Evolutionary conservation across 92 coral and sea anemone genomes (phyloP), one percentile per base, ranked within the genome.

Genomic region (Epizoanthus illoricatus): DNA sequence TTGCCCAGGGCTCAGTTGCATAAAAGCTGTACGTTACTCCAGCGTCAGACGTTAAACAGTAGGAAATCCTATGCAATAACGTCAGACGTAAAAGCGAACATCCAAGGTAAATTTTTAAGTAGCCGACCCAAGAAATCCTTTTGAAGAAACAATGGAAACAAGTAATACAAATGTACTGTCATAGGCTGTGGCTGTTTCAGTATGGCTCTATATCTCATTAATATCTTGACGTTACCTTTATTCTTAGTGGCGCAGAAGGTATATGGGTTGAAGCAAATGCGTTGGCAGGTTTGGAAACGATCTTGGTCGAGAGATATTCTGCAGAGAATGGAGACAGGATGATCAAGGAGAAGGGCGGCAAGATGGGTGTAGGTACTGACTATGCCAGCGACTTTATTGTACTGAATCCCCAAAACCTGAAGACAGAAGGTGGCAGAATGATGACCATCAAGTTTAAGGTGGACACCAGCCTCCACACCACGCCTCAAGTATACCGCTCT

Each of bases 351-450:
- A 87, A 85, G 84, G 97, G 93, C n/a, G 98, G 93, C 36, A 86
- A 88, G 69, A 90, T 95, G 86, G 92, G 88, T 19, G 95, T 95
- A 5, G 98, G 98, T 10, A 86, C 87, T 59, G 90, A 84, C 45
- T 95, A 95, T 42, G 98, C 98, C 66, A 95, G 98, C 69, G 89
- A 89, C 61, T 91, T 93, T 83, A 36, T 95, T 28, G 73, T 86
- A 4, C 69, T 95, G 28, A 87, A 85, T 47, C 98, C 98, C 5
- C 97, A 95, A 57, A 58, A 91, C 9, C 73, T 92, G 67, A 41
- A 79, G 47, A 90, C 97, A 23, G 83, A 73, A 11, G 89, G 82
- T 43, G 85, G 76, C 16, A 76, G 85, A 75, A 88, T 74, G 82
- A 93, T 95, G 74, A 81, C 84, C 0, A 90, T 95, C 70, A 88